Base-by-base conservation (phyloP, 2,888 invertebrate species). In the Congeria kusceri region DNA sequence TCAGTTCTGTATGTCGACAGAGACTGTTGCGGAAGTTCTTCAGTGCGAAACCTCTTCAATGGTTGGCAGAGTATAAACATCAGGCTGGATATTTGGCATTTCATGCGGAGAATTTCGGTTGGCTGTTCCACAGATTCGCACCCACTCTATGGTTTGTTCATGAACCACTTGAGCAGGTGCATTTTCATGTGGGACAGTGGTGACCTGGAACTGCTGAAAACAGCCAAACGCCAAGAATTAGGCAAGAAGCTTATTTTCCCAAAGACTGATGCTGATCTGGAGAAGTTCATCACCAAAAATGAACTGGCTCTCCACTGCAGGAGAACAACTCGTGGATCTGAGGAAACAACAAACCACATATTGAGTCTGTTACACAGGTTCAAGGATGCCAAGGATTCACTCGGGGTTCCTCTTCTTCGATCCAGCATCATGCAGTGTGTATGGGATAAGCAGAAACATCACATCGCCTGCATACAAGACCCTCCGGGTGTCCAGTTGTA, bases 401-500 rank as follows among this genome's bases (percentile, higher is more conserved):
- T 71, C 25, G 86, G 87, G 0, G 78, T 83, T 4, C 85, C 85
- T 0, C 64, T 87, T 20, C 44, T 87, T 20, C 58, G 86, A 59
- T 47, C 53, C 13, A 49, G 20, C 0, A 73, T 53, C 46, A 85
- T 86, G 67, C 18, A 15, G n/a, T 64, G 68, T 3, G 71, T 81
- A 15, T 87, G 87, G 88, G 66, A 28, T 7, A 49, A 28, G 11
- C 86, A 86, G 57, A 65, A 65, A 15, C 28, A 64, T 13, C 87
- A 86, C 69, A 53, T 86, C 20, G 46, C 57, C 46, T 87, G 86
- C 62, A 56, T 87, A 20, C 86, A 87, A 64, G 87, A 88, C 58
- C 78, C 80, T 27, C 62, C 44, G 18, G 72, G 68, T 58, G 49
- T 82, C 4, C 64, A 59, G 18, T 72, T 84, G 1, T 84, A 84